Conservation (phyloP, 2,888 invertebrate species). For the Rhodophaea formosa region DNA sequence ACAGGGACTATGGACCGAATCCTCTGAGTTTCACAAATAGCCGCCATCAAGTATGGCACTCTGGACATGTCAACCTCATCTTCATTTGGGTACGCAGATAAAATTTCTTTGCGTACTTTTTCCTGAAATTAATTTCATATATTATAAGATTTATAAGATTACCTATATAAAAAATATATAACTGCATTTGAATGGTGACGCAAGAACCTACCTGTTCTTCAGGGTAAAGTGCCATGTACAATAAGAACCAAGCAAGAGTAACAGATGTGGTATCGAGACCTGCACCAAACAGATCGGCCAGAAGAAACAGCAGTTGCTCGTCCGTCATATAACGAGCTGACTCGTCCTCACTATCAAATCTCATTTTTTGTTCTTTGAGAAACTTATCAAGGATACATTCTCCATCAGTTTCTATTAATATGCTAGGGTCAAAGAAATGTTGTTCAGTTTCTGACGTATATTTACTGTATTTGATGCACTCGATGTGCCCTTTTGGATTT, state of each 20-base stretch:
- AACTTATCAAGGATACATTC: constrained; percentile 84
- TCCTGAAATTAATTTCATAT: constrained; percentile 64
- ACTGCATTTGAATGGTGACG: no score
- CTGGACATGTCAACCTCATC: constrained; percentile 78
- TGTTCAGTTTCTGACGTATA: constrained; percentile 49
- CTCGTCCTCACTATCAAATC: constrained; percentile 61
- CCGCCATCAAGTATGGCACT: constrained; percentile 85
- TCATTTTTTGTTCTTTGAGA: constrained; percentile 81
- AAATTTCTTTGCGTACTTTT: constrained; percentile 81
- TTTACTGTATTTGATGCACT: constrained; percentile 70
- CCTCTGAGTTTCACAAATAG: constrained; percentile 89
- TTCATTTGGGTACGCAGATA: constrained; percentile 68
- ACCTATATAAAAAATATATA: no score
- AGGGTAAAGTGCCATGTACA: constrained; percentile 87
- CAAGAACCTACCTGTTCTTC: constrained; percentile 79
- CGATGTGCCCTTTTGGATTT: constrained; percentile 64
- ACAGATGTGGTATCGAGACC: constrained; percentile 91
- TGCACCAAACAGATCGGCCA: constrained; percentile 93
- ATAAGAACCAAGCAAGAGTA: constrained; percentile 90
- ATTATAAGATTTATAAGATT: not conserved
- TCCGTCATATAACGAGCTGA: constrained; percentile 79
- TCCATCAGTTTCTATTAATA: constrained; percentile 61
- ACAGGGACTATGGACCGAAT: constrained; percentile 90
- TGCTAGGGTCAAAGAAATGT: constrained; percentile 68
- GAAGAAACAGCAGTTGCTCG: constrained; percentile 86